Conservation (phyloP, 2,888 invertebrate species). For the Creontiades dilutus region DNA sequence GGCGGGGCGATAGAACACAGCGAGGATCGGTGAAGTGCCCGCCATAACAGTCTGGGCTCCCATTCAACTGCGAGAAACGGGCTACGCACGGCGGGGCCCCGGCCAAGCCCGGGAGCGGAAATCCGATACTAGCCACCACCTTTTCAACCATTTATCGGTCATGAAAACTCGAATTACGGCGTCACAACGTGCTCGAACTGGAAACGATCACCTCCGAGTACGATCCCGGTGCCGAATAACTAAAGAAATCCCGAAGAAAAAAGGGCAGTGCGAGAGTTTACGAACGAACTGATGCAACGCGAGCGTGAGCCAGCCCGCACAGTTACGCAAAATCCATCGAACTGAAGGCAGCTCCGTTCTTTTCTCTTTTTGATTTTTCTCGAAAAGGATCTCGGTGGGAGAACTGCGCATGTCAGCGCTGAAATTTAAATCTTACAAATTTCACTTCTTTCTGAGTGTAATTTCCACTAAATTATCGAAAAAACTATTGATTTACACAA, state of each 20-base stretch:
- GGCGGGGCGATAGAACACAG: constrained; percentile 60
- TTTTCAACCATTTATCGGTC: constrained; percentile 31
- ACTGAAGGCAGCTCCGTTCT: constrained; percentile 37
- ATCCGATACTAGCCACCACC: constrained; percentile 32
- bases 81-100: constrained; percentile 41
- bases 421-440: background rate
- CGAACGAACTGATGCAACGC: constrained; percentile 16
- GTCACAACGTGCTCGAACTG: background rate
- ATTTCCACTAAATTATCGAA: no score
- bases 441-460: no score
- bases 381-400: constrained; percentile 5
- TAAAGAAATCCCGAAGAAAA: constrained; percentile 11
- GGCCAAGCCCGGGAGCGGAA: constrained; percentile 51
- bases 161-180: background rate
- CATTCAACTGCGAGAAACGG: constrained; percentile 54
- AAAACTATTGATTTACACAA: no score
- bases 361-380: constrained; percentile 4
- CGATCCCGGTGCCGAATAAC: background rate
- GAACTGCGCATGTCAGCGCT: constrained; percentile 17
- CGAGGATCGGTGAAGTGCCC: constrained; percentile 51
- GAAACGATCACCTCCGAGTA: background rate
- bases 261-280: background rate
- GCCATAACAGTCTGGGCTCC: constrained; percentile 68
- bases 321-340: constrained; percentile 61
- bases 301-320: background rate